Evolutionary conservation across 1,140 invertebrate species (phyloP).

Genomic region (Drosophila novamexicana): DNA sequence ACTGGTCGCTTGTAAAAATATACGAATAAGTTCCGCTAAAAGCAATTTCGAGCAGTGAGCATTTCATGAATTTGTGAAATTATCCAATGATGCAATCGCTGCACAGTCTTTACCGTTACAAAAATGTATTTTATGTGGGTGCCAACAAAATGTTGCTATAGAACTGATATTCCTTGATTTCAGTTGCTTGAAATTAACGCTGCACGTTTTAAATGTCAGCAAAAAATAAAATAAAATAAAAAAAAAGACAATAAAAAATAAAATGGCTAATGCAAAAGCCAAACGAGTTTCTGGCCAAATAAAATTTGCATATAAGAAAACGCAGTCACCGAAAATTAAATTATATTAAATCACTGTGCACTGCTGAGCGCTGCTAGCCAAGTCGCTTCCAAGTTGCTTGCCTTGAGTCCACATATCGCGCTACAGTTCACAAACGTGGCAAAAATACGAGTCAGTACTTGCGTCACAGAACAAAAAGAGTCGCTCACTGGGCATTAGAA

Average conservation of each 20-base stretch:
- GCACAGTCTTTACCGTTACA: constrained; percentile 26
- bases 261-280: constrained; percentile 18
- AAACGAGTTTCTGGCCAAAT: constrained; percentile 26
- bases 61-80: constrained; percentile 80
- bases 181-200: constrained; percentile 2
- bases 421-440: constrained; percentile 43
- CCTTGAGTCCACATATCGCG: constrained; percentile 49
- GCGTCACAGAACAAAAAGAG: constrained; percentile 28
- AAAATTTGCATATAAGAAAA: constrained; percentile 41
- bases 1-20: constrained; percentile 75
- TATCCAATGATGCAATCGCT: constrained; percentile 64
- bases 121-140: constrained; percentile 12
- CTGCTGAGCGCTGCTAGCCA: constrained; percentile 9
- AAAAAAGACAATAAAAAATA: constrained; percentile 8
- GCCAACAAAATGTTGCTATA: constrained; percentile 2
- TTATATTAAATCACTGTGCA: constrained; percentile 47
- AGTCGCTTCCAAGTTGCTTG: constrained; percentile 29
- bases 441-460: constrained; percentile 17
- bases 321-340: constrained; percentile 40
- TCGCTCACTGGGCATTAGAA: constrained; percentile 27
- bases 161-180: constrained; percentile 8
- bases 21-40: constrained; percentile 15
- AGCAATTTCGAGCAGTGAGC: constrained; percentile 47
- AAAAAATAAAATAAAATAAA: constrained; percentile 1
- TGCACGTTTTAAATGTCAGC: constrained; percentile 44